phyloP scores from a whole-genome alignment of 2,888 invertebrate species.

The Ormyrus nitidulus region DNA sequence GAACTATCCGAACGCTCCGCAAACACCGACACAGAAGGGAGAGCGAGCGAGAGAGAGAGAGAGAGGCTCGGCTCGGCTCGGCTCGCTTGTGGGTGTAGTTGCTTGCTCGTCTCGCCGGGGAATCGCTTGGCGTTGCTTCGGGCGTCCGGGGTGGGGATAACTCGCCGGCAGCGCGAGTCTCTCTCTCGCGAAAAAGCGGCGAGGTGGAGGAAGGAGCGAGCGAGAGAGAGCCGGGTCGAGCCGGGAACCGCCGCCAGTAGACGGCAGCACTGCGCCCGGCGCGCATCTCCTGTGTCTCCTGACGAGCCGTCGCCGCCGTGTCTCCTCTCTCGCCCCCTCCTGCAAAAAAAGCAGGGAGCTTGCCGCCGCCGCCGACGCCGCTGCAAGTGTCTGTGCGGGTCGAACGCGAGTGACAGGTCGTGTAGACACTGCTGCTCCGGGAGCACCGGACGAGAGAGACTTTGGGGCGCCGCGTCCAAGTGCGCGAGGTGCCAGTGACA shows the following conservation, averaged over 20 bases:
- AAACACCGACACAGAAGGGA: background rate
- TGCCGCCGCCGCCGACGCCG: background rate
- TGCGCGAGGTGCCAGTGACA: background rate
- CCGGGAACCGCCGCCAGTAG: slow-evolving; percentile 68
- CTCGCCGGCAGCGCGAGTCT: slow-evolving; percentile 33
- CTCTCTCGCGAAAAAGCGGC: slow-evolving; percentile 20
- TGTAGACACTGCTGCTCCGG: too few species aligned
- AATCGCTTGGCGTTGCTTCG: slow-evolving; percentile 22
- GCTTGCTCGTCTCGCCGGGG: slow-evolving; percentile 30
- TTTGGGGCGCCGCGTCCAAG: background rate
- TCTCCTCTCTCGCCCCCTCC: background rate
- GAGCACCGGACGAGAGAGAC: background rate
- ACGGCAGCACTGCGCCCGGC: slow-evolving; percentile 75
- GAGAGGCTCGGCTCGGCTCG: too few species aligned
- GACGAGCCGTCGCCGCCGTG: background rate
- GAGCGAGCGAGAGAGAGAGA: too few species aligned
- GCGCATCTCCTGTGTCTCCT: slow-evolving; percentile 66
- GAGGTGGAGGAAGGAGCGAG: slow-evolving; percentile 23
- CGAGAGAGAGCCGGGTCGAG: slow-evolving; percentile 45
- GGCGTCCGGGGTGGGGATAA: slow-evolving; percentile 37
- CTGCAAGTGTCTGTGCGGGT: background rate
- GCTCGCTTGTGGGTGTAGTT: too few species aligned
- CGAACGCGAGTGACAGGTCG: too few species aligned
- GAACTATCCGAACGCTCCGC: too few species aligned
- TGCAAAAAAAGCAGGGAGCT: background rate